A percentile compares a stretch with the other conserved stretches of the same genome.
These are phyloP conservation scores for Micrastur ruficollis DNA, from an alignment of 2,797 vertebrate species.

Conservation along the genomic window DNA sequence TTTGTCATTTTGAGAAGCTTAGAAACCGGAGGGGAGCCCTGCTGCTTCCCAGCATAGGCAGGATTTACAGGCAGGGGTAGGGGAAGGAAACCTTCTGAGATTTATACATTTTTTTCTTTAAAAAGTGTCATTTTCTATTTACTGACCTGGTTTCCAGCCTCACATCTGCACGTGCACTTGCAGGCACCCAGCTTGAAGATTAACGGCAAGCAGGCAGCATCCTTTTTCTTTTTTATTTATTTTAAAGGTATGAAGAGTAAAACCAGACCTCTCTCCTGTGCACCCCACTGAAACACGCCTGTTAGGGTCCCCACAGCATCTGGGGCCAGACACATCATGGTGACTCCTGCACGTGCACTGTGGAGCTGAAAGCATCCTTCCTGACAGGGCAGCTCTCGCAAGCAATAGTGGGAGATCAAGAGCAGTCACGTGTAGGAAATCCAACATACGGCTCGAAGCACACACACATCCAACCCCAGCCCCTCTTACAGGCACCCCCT, in stretches of 20 bases:
- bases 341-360: fast-evolving
- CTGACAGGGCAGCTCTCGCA: neutral
- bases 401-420: fast-evolving
- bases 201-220: neutral
- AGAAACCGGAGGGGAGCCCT: neutral
- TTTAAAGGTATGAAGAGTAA: neutral
- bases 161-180: fast-evolving
- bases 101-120: neutral
- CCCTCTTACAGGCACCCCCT: neutral
- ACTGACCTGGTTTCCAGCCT: slow-evolving; percentile 31
- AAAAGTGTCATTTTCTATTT: neutral
- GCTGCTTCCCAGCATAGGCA: neutral
- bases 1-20: neutral
- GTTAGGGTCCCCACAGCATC: neutral
- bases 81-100: neutral
- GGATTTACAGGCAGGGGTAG: neutral
- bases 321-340: neutral
- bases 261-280: neutral
- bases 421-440: neutral
- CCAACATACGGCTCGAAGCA: neutral
- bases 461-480: neutral
- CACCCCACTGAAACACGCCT: neutral
- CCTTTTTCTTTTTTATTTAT: neutral
- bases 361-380: neutral
- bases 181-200: neutral